Percentiles rank a stretch among this genome's conserved stretches.
Conservation (phyloP, 2,888 invertebrate genomes). For the Polymixis lichenea region DNA sequence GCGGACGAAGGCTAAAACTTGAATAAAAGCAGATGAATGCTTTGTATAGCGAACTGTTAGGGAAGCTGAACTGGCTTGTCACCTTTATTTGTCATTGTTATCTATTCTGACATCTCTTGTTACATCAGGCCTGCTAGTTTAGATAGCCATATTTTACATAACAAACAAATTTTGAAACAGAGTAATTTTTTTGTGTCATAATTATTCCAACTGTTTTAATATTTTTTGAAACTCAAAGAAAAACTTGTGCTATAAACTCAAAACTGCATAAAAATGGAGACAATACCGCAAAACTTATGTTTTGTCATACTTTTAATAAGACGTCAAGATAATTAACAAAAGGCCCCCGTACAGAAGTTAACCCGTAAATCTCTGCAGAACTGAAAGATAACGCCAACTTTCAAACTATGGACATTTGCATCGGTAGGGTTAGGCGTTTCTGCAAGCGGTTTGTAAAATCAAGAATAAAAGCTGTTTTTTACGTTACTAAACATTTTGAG, state of each 20-base stretch:
- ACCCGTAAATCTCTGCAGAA: slow-evolving; percentile 70
- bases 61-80: neutral
- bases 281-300: slow-evolving; percentile 36
- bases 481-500: neutral
- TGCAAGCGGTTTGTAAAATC: slow-evolving; percentile 24
- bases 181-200: neutral
- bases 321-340: slow-evolving; percentile 60
- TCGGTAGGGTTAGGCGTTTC: slow-evolving; percentile 35
- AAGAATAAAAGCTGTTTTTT: neutral
- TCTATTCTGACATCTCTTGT: too few relatives aligned
- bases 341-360: slow-evolving; percentile 57
- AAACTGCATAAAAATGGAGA: slow-evolving; percentile 43
- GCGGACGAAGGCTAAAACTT: neutral
- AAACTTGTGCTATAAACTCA: slow-evolving; percentile 16
- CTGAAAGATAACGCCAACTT: slow-evolving; percentile 70
- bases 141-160: neutral
- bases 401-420: slow-evolving; percentile 69
- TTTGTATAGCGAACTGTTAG: neutral
- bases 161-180: neutral
- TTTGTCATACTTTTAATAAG: slow-evolving; percentile 58
- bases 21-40: neutral
- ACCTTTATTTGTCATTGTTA: too few relatives aligned
- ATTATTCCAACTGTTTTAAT: neutral
- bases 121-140: too few relatives aligned
- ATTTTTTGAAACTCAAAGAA: neutral